Evolutionary conservation across 2,797 vertebrate genomes (phyloP).

Genomic region (Antrozous pallidus): DNA sequence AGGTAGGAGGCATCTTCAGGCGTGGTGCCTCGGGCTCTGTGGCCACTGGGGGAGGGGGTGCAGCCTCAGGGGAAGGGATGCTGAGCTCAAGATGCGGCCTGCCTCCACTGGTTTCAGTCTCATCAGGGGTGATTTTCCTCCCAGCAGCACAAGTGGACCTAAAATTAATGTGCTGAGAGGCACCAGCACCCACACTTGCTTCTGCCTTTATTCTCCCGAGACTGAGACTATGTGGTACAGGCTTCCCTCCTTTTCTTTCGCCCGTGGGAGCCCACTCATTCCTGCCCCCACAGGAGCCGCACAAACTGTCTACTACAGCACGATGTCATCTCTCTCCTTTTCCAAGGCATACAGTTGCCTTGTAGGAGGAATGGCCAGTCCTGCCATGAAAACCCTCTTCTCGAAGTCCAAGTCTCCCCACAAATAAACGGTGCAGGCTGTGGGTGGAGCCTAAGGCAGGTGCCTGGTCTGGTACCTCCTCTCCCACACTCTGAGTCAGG

Average conservation of each 20-base stretch:
- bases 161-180: rapidly evolving
- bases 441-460: neutral
- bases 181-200: neutral
- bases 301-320: no score
- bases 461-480: neutral
- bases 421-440: neutral
- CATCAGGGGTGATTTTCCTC: neutral
- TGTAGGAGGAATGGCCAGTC: neutral
- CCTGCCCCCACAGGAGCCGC: neutral
- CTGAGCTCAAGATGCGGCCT: neutral
- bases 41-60: no score
- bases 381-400: neutral
- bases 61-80: neutral
- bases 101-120: neutral
- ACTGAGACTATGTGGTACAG: neutral
- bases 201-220: rapidly evolving
- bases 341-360: neutral
- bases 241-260: neutral
- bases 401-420: no score
- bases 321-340: neutral
- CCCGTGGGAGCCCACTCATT: neutral
- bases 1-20: neutral
- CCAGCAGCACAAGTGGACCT: neutral
- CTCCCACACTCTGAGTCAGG: rapidly evolving
- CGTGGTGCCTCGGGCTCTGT: no score